Conservation (phyloP, 2,888 invertebrate species). For the Euplexia lucipara region DNA sequence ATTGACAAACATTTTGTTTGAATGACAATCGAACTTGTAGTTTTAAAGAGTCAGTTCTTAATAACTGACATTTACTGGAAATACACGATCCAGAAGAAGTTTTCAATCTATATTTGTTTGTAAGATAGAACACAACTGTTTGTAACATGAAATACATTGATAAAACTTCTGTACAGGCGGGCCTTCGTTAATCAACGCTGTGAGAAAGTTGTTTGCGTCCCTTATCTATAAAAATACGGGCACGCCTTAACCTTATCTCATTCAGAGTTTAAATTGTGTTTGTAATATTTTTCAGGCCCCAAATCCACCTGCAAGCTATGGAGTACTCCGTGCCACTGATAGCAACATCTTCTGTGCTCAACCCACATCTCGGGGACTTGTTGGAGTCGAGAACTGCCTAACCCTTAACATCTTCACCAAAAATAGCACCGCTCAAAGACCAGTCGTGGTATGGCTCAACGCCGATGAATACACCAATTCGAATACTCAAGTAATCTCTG, state of each 20-base stretch:
- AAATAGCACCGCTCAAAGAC: constrained; percentile 74
- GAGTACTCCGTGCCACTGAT: constrained; percentile 72
- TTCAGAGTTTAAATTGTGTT: constrained; percentile 38
- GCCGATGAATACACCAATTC: constrained; percentile 79
- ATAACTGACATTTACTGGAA: neutral
- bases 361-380: constrained; percentile 75
- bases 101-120: neutral
- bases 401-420: constrained; percentile 80
- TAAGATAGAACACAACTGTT: too few species aligned
- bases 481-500: constrained; percentile 72
- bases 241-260: constrained; percentile 39
- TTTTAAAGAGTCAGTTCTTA: neutral
- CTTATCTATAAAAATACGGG: constrained; percentile 40
- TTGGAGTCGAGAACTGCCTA: constrained; percentile 84
- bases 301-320: constrained; percentile 59
- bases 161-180: constrained; percentile 23
- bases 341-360: constrained; percentile 79
- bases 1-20: constrained; percentile 40
- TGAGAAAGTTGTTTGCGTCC: constrained; percentile 45
- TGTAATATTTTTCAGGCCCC: constrained; percentile 68
- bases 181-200: constrained; percentile 50
- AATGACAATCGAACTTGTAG: constrained; percentile 4
- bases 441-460: constrained; percentile 84
- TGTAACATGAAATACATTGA: constrained; percentile 24
- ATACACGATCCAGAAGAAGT: neutral